Percentiles rank a stretch among this genome's conserved stretches.
Evolutionary conservation across 1,140 invertebrate genomes (phyloP).

Genomic region (Papilio xuthus): DNA sequence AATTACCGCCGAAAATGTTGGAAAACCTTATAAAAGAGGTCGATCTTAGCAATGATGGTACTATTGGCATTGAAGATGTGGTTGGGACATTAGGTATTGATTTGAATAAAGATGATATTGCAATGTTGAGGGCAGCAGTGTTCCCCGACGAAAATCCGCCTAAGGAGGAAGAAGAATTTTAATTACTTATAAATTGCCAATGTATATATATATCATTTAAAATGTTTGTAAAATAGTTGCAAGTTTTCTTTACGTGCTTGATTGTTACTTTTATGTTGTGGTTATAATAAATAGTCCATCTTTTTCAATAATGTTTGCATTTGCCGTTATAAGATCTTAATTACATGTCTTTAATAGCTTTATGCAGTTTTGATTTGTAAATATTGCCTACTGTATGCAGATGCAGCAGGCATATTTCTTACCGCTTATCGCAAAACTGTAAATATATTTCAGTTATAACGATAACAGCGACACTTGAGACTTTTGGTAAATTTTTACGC

Average conservation of each 20-base stretch:
- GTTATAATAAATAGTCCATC: background rate
- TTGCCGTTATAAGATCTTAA: background rate
- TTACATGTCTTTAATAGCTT: background rate
- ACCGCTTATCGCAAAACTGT: no score
- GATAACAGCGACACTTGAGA: no score
- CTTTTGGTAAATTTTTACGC: no score
- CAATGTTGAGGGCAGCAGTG: conserved; percentile 58
- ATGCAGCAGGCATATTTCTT: no score
- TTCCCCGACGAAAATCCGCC: conserved; percentile 47
- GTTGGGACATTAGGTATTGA: conserved; percentile 75
- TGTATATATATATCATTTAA: background rate
- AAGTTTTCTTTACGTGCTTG: background rate
- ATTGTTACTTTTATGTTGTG: background rate
- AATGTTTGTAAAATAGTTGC: background rate
- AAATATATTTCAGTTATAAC: no score
- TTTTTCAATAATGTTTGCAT: background rate
- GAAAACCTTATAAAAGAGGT: conserved; percentile 75
- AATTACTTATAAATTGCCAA: conserved; percentile 6
- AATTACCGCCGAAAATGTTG: conserved; percentile 61
- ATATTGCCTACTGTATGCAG: no score
- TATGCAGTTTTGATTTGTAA: no score
- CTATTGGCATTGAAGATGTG: conserved; percentile 71
- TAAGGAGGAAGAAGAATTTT: conserved; percentile 41
- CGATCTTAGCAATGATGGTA: conserved; percentile 72
- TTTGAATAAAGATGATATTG: conserved; percentile 70